A percentile compares a stretch with the other conserved stretches of the same genome.
These are phyloP conservation scores for Ornithoptera priamus DNA, from an alignment of 2,888 invertebrate genomes.

Conservation along the genomic window DNA sequence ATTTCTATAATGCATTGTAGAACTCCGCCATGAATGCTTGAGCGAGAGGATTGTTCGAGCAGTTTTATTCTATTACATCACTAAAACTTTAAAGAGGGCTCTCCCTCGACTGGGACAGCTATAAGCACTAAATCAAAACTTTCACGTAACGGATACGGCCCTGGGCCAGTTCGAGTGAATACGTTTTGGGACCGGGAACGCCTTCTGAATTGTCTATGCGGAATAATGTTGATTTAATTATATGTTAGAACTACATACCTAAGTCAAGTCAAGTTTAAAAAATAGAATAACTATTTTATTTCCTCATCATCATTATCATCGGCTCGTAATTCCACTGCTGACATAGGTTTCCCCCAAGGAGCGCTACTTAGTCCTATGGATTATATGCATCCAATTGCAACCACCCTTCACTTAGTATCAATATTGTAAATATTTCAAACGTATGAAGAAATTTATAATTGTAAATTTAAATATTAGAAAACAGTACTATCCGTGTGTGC, in stretches of 20 bases:
- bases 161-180: conserved; percentile 65
- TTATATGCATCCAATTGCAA: no score
- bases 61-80: conserved; percentile 77
- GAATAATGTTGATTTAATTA: conserved; percentile 18
- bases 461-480: no score
- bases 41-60: conserved; percentile 66
- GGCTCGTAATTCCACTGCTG: no score
- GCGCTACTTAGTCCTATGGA: no score
- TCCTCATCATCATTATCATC: no score
- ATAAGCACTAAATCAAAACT: conserved; percentile 80
- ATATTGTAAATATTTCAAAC: no score
- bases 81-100: conserved; percentile 74
- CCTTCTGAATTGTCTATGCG: conserved; percentile 52
- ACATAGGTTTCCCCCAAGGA: no score
- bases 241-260: background rate
- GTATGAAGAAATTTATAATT: no score
- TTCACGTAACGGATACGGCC: conserved; percentile 61
- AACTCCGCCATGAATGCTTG: conserved; percentile 61
- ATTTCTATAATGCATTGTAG: conserved; percentile 50
- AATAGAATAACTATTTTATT: no score
- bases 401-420: no score
- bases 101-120: conserved; percentile 66
- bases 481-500: no score
- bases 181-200: conserved; percentile 54
- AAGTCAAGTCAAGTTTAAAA: background rate